A percentile compares a stretch with the other conserved stretches of the same genome.
phyloP scores from a whole-genome alignment of 1,140 invertebrate species.

The Epicauta chinensis region DNA sequence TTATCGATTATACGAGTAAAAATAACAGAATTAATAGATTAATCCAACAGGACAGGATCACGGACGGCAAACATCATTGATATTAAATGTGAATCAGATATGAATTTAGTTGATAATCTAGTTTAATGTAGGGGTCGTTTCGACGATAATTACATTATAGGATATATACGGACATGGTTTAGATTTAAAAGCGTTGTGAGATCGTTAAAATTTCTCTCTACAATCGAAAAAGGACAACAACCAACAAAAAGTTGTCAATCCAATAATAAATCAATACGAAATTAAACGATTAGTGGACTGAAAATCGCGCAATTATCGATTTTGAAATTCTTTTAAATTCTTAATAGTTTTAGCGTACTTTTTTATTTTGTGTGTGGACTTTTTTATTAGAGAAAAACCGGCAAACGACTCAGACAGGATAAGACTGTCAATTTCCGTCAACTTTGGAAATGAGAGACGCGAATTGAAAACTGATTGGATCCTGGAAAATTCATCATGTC shows the following conservation, averaged over 20 bases:
- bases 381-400: background rate
- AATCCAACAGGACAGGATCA: constrained; percentile 24
- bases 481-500: constrained; percentile 27
- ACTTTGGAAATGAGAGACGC: constrained; percentile 38
- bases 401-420: constrained; percentile 15
- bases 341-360: background rate
- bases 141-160: constrained; percentile 21
- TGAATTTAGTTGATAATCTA: constrained; percentile 22
- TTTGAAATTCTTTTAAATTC: background rate
- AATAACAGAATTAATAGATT: constrained; percentile 23
- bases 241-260: too few species aligned
- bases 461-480: constrained; percentile 34
- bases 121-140: constrained; percentile 16
- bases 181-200: background rate
- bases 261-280: too few species aligned
- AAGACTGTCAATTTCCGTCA: constrained; percentile 35
- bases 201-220: too few species aligned
- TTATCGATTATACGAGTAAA: constrained; percentile 5
- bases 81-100: constrained; percentile 29
- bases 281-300: background rate
- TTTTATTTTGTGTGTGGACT: background rate
- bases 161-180: constrained; percentile 6
- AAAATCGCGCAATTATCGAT: background rate
- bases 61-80: constrained; percentile 18
- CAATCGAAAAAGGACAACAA: too few species aligned